These are phyloP conservation scores for Ectemnius continuus DNA, from an alignment of 2,888 invertebrate species.

Conservation along the genomic window DNA sequence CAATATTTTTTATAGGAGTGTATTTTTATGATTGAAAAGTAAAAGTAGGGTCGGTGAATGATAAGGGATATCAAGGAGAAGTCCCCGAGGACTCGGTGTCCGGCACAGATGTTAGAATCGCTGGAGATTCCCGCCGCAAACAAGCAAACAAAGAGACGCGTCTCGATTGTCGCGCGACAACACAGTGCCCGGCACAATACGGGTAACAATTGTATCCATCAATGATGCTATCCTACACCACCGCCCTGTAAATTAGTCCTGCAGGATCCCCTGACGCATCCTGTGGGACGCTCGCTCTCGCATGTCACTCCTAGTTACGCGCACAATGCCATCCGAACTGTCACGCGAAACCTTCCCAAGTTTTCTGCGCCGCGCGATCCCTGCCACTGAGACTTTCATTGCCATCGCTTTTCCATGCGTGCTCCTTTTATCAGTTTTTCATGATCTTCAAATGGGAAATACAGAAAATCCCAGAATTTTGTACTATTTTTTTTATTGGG, in stretches of 20 bases:
- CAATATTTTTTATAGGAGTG: too few relatives aligned
- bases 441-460: too few relatives aligned
- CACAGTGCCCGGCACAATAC: constrained; percentile 67
- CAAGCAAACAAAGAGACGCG: constrained; percentile 71
- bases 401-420: constrained; percentile 7
- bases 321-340: constrained; percentile 66
- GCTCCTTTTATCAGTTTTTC: not conserved
- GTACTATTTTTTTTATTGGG: too few relatives aligned
- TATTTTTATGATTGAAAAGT: not conserved
- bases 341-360: constrained; percentile 61
- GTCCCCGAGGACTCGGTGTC: not conserved
- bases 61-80: not conserved
- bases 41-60: not conserved
- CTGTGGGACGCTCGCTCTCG: constrained; percentile 67
- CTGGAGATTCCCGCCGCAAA: constrained; percentile 60
- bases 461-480: too few relatives aligned
- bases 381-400: constrained; percentile 30
- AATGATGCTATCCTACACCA: constrained; percentile 68
- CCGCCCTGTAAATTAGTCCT: constrained; percentile 73
- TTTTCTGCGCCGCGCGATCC: constrained; percentile 5
- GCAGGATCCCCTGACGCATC: constrained; percentile 69
- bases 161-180: constrained; percentile 67
- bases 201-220: constrained; percentile 73
- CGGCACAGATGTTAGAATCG: constrained; percentile 19
- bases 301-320: constrained; percentile 71